Conservation (phyloP, 1,140 invertebrate species). For the Lasaia peninsularis region DNA sequence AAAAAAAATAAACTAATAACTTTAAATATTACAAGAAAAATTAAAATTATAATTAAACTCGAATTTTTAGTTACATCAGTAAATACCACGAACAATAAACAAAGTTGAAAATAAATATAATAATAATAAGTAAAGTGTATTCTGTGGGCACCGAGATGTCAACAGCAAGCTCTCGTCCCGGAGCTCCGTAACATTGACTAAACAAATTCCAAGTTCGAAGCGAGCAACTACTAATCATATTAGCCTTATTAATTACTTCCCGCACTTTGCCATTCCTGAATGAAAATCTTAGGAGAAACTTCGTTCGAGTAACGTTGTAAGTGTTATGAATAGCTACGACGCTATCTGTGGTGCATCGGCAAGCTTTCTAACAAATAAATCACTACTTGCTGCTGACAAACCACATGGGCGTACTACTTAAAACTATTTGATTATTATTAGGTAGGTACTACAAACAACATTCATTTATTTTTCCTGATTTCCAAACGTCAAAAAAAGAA, state of each 20-base stretch:
- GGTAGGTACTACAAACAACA: no score
- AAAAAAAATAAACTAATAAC: no score
- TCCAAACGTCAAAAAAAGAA: no score
- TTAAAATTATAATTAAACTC: no score
- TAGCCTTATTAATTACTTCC: slow-evolving; percentile 57
- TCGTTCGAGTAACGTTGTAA: slow-evolving; percentile 28
- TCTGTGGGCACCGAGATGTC: background rate
- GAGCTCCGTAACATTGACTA: slow-evolving; percentile 21
- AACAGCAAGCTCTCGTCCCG: slow-evolving; percentile 3
- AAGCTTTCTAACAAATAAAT: background rate
- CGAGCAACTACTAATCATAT: slow-evolving; percentile 57
- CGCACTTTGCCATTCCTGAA: slow-evolving; percentile 45
- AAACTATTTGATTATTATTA: no score
- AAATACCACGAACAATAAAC: no score
- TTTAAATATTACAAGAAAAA: no score
- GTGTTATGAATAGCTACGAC: background rate
- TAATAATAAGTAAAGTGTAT: background rate
- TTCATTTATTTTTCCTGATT: no score
- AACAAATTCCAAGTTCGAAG: slow-evolving; percentile 35
- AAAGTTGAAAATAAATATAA: no score
- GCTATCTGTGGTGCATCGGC: background rate
- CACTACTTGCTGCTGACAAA: no score
- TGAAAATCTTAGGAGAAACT: slow-evolving; percentile 50
- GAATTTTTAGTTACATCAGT: no score
- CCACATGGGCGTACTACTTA: no score